Evolutionary conservation across 2,888 invertebrate genomes (phyloP).

Genomic region (Mactromeris polynyma): DNA sequence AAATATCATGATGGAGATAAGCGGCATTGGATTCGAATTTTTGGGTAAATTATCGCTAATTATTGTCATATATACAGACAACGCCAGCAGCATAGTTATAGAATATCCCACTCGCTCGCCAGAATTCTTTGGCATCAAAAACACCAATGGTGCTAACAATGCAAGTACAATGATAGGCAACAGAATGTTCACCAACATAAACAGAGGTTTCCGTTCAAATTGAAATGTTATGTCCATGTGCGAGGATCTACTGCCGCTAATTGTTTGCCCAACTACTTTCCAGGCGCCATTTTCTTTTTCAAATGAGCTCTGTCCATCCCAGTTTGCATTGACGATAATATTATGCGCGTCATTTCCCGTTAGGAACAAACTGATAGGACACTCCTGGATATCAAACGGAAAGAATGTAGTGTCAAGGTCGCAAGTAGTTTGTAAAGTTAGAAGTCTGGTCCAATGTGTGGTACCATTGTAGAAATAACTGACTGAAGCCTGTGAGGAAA

Average conservation of each 20-base stretch:
- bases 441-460: background rate
- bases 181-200: constrained; percentile 40
- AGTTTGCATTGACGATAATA: background rate
- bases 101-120: constrained; percentile 45
- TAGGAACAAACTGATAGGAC: constrained; percentile 33
- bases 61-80: constrained; percentile 51
- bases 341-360: constrained; percentile 25
- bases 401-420: constrained; percentile 49
- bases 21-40: constrained; percentile 47
- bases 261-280: constrained; percentile 1
- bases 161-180: constrained; percentile 36
- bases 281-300: constrained; percentile 40
- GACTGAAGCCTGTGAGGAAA: background rate
- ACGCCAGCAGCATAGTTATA: constrained; percentile 38
- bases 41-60: constrained; percentile 36
- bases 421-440: constrained; percentile 40
- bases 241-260: background rate
- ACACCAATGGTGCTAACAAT: constrained; percentile 34
- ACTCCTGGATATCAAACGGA: constrained; percentile 43
- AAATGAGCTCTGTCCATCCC: background rate
- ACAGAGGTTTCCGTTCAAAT: constrained; percentile 34
- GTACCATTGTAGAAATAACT: constrained; percentile 9
- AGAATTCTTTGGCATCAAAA: constrained; percentile 40
- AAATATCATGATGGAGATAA: constrained; percentile 39
- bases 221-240: background rate